Conservation (phyloP, 1,140 invertebrate genomes). For the Mercenaria mercenaria region DNA sequence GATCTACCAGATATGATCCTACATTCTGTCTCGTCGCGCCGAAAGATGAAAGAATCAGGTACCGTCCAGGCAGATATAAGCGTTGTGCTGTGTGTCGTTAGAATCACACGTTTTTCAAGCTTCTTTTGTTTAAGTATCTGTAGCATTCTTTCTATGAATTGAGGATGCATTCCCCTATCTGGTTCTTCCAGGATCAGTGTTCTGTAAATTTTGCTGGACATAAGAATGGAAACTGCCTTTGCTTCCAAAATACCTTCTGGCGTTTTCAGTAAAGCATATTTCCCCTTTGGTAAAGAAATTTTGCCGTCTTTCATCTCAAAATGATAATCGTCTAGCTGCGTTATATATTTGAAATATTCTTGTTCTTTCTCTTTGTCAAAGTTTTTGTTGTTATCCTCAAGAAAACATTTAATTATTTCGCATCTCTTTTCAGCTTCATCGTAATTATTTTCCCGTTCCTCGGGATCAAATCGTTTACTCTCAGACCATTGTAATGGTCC, state of each 20-base stretch:
- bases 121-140: neutral
- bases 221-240: neutral
- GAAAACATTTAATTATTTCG: neutral
- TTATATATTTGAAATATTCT: neutral
- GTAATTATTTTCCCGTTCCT: neutral
- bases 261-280: constrained; percentile 10
- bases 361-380: neutral
- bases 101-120: neutral
- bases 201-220: neutral
- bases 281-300: neutral
- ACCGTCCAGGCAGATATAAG: neutral
- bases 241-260: constrained; percentile 20
- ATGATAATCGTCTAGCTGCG: neutral
- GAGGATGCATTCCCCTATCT: constrained; percentile 26
- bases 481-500: constrained; percentile 15
- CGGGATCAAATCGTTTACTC: neutral
- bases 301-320: neutral
- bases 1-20: neutral
- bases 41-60: neutral
- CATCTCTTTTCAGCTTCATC: neutral
- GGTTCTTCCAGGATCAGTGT: constrained; percentile 14
- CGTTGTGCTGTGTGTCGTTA: neutral
- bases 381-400: neutral
- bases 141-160: constrained; percentile 21
- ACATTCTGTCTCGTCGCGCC: neutral